phyloP scores from a whole-genome alignment of 2,888 invertebrate genomes.

The Cephus rjabovi region DNA sequence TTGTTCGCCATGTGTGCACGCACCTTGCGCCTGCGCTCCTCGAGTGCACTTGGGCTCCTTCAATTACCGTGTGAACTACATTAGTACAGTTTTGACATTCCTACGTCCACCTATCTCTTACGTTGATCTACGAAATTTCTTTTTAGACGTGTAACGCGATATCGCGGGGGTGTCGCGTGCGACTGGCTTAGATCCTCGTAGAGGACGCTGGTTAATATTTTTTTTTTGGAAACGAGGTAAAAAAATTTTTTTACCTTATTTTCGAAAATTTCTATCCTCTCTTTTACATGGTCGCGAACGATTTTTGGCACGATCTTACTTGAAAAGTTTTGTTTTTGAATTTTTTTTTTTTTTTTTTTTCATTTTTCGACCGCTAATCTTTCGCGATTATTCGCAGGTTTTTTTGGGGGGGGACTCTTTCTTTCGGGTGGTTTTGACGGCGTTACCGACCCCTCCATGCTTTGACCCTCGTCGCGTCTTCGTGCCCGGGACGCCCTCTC shows the following conservation, averaged over 20 bases:
- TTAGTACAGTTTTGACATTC: background rate
- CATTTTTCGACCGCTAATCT: background rate
- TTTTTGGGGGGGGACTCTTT: background rate
- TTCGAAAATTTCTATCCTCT: background rate
- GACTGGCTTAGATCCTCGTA: conserved; percentile 22
- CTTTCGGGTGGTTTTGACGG: background rate
- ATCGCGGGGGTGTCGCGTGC: conserved; percentile 34
- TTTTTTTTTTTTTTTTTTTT: background rate
- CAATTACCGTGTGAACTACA: background rate
- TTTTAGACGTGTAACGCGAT: conserved; percentile 27
- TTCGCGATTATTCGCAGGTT: background rate
- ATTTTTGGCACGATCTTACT: background rate
- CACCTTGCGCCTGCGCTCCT: background rate
- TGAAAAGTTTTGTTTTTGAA: background rate
- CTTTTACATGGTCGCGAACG: background rate
- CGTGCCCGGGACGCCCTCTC: background rate
- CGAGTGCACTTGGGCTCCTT: background rate
- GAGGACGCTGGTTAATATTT: background rate
- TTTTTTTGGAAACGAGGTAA: background rate
- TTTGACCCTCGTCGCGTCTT: background rate
- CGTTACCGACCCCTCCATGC: background rate
- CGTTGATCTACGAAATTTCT: background rate
- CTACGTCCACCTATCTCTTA: background rate
- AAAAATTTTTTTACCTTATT: background rate
- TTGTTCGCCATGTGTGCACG: background rate